Evolutionary conservation across 2,113 vertebrate species (phyloP).

Genomic region (Collichthys lucidus): DNA sequence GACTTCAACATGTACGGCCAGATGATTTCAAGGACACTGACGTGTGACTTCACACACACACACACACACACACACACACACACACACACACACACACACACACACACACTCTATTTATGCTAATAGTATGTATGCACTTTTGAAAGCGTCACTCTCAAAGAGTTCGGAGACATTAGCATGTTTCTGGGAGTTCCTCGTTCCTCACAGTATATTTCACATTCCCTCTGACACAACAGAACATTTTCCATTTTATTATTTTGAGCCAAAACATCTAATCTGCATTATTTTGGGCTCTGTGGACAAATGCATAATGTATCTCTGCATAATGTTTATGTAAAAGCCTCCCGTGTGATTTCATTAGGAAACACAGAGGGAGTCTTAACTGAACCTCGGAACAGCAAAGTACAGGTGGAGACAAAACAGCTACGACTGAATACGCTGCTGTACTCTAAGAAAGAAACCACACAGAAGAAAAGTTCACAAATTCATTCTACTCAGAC

Average conservation of each 20-base stretch:
- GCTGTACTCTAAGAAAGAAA: fast-evolving
- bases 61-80: conserved; percentile 4
- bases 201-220: conserved; percentile 1
- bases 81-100: neutral
- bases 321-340: conserved; percentile 1
- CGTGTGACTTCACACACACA: neutral
- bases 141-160: conserved; percentile 16
- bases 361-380: neutral
- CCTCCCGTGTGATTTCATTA: conserved; percentile 3
- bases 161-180: conserved; percentile 21
- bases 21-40: conserved; percentile 27
- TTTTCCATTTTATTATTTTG: neutral
- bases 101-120: conserved; percentile 38
- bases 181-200: conserved; percentile 25
- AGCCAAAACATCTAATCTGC: conserved; percentile 12
- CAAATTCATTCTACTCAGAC: too few relatives aligned
- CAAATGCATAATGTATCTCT: conserved; percentile 9
- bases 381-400: neutral
- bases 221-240: conserved; percentile 12
- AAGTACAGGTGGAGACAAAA: neutral
- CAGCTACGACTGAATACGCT: neutral
- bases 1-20: neutral
- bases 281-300: conserved; percentile 22
- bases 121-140: conserved; percentile 33
- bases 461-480: too few relatives aligned